Evolutionary conservation across 2,113 vertebrate species (phyloP).

Genomic region (Oryzias curvinotus): DNA sequence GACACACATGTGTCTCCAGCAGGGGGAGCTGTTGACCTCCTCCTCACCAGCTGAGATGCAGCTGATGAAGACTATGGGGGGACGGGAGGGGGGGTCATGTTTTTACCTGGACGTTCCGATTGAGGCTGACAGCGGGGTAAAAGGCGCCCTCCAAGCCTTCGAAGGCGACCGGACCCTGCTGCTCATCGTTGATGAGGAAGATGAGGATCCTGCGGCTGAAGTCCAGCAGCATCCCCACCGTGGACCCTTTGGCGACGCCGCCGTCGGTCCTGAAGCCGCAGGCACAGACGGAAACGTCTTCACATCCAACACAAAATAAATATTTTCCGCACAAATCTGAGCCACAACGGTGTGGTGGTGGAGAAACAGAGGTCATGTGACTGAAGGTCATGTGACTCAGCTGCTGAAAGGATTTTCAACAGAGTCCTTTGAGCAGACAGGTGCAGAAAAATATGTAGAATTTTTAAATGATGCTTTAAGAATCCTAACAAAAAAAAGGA

Average conservation of each 20-base stretch:
- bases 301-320: neutral
- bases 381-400: too few species aligned
- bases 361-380: too few species aligned
- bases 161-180: conserved; percentile 95
- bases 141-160: conserved; percentile 91
- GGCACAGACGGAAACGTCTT: neutral
- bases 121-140: conserved; percentile 95
- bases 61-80: too few species aligned
- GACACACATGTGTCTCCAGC: conserved; percentile 19
- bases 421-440: too few species aligned
- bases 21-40: conserved; percentile 56
- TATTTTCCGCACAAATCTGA: too few species aligned
- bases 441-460: too few species aligned
- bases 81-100: neutral
- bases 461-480: too few species aligned
- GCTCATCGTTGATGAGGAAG: conserved; percentile 97
- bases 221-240: conserved; percentile 91
- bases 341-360: too few species aligned
- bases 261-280: conserved; percentile 85
- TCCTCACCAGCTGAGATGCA: neutral
- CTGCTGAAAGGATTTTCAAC: too few species aligned
- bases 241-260: conserved; percentile 90
- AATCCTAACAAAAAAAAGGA: too few species aligned
- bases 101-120: conserved; percentile 90
- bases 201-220: conserved; percentile 88